phyloP scores from a whole-genome alignment of 64 coral and sea anemone genomes.

The Anthopleura sola region DNA sequence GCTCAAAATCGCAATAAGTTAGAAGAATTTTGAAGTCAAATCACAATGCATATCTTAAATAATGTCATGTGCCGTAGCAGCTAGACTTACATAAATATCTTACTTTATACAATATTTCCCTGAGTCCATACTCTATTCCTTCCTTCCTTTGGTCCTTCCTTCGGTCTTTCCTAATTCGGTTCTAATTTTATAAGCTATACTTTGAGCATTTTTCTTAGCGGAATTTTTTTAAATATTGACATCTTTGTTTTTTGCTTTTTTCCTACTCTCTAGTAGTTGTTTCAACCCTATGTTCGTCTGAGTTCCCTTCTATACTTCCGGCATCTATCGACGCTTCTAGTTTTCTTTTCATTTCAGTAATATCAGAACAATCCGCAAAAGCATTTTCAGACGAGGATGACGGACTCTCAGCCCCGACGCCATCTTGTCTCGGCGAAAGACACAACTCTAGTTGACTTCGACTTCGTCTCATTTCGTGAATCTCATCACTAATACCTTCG shows the following conservation, averaged over 20 bases:
- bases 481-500: constrained; percentile 92
- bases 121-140: too few relatives aligned
- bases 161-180: too few relatives aligned
- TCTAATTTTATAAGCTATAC: too few relatives aligned
- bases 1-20: too few relatives aligned
- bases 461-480: constrained; percentile 84
- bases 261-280: not conserved
- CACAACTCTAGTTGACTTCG: constrained; percentile 52
- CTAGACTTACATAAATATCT: too few relatives aligned
- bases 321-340: not conserved
- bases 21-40: too few relatives aligned
- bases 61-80: too few relatives aligned
- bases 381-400: not conserved
- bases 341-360: not conserved
- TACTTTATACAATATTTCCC: too few relatives aligned
- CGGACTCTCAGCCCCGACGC: constrained; percentile 80
- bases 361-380: not conserved
- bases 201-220: too few relatives aligned
- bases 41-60: too few relatives aligned
- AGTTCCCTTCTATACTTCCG: not conserved
- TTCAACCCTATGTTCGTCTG: not conserved
- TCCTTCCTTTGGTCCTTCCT: too few relatives aligned
- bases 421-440: constrained; percentile 59
- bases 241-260: not conserved
- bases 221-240: too few relatives aligned